Base-by-base conservation (phyloP, 2,113 vertebrate species). In the Sardina pilchardus region DNA sequence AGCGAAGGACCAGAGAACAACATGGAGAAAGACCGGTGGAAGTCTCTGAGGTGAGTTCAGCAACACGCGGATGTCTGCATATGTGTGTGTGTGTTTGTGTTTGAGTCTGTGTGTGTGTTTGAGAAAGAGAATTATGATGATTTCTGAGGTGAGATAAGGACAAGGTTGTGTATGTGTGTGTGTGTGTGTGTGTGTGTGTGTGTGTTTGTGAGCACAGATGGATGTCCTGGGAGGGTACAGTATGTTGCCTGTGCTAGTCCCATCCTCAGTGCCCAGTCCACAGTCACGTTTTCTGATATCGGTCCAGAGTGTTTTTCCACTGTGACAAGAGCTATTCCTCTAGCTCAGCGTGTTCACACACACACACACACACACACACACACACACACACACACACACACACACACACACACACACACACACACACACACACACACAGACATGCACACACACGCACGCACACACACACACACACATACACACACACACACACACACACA, bases 1-100 rank as follows among this genome's bases (percentile, higher is more conserved):
- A 98, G 97, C 0, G 97, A 99, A 92, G 96, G 97, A 71, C 98
- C 97, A 0, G 97, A 99, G 92, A 98, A 98, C 93, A 95, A 97
- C 89, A 88, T 96, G 91, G 98, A 99, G 92, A 98, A 98, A 89
- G 97, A 99, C 95, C 95, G 97, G 94, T 99, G 98, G 97, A 98
- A 98, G 94, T 95, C 96, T 88, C 94, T 99, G 85, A 98, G 97
- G 98, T 99, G 90, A 85, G 96, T 96, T 82, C 56, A 44, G 42
- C 53, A 59, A 16, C 17, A 48, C 47, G 9, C 39, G 30, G 48
- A 63, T 80, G 75, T 82, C 24, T 84, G 56, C 24, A 21, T 82
- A 45, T 82, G 48, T 36, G 48, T 56, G 53, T 36, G 53, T 17
- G 9, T 1, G 56, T 43, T 30, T 36, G 26, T 16, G 71, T 36